Evolutionary conservation across 2,888 invertebrate genomes (phyloP).

Genomic region (Andrena marginata): DNA sequence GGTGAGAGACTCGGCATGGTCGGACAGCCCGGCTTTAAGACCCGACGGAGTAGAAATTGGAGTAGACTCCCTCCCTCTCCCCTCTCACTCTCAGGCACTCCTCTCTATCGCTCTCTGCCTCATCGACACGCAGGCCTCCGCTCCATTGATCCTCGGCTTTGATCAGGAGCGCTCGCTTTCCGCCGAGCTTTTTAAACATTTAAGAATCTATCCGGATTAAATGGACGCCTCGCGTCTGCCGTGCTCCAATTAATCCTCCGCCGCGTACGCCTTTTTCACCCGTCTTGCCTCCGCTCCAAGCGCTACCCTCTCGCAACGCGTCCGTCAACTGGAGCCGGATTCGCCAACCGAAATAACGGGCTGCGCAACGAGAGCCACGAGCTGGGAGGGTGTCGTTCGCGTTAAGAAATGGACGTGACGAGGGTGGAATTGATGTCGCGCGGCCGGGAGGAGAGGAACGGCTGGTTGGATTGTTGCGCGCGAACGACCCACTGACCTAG

Average conservation of each 20-base stretch:
- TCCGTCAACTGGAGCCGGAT: neutral
- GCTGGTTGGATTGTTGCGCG: constrained; percentile 22
- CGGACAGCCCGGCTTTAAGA: constrained; percentile 65
- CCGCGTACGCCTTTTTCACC: constrained; percentile 6
- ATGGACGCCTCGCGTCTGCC: constrained; percentile 28
- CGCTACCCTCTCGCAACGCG: neutral
- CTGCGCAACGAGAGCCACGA: neutral
- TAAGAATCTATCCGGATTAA: constrained; percentile 45
- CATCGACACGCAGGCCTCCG: constrained; percentile 46
- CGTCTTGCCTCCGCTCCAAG: neutral
- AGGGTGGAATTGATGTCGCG: constrained; percentile 10
- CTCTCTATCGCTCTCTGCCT: constrained; percentile 5
- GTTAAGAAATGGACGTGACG: constrained; percentile 26
- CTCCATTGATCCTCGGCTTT: constrained; percentile 58
- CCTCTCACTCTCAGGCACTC: neutral
- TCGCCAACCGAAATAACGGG: constrained; percentile 4
- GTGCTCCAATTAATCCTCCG: constrained; percentile 44
- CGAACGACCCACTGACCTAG: constrained; percentile 63
- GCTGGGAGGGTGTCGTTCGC: neutral
- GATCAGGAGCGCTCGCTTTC: constrained; percentile 37
- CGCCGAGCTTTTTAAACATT: constrained; percentile 44
- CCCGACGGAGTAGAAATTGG: constrained; percentile 60
- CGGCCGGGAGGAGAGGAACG: constrained; percentile 16
- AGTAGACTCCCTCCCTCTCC: constrained; percentile 47
- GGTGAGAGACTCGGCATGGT: constrained; percentile 68